A percentile compares a stretch with the other conserved stretches of the same genome.
Evolutionary conservation across 2,113 vertebrate genomes (phyloP).

Genomic region (Tor tambroides): DNA sequence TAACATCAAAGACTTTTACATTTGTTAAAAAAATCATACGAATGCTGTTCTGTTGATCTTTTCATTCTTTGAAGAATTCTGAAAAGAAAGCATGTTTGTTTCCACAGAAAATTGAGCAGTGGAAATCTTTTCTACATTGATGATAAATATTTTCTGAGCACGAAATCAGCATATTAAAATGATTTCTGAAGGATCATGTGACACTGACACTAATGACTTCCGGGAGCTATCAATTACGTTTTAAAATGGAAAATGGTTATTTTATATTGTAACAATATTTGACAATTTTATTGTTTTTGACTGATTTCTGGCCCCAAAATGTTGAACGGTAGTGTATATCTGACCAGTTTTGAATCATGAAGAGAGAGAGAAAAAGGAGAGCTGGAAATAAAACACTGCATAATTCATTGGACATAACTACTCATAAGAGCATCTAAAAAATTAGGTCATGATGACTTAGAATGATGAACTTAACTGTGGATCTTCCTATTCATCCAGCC

Average conservation of each 20-base stretch:
- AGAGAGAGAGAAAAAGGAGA: neutral
- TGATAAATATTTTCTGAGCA: neutral
- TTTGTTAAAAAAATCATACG: too few relatives aligned
- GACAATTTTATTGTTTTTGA: neutral
- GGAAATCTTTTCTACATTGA: neutral
- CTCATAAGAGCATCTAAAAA: conserved; percentile 30
- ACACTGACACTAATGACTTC: neutral
- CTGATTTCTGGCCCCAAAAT: neutral
- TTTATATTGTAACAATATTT: neutral
- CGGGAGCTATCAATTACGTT: neutral
- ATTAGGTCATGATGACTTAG: conserved; percentile 6
- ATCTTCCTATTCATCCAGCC: conserved; percentile 20
- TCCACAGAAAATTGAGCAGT: neutral
- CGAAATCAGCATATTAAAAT: neutral
- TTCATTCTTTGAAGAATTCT: neutral
- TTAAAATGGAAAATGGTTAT: too few relatives aligned
- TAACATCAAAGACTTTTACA: too few relatives aligned
- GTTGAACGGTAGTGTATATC: neutral
- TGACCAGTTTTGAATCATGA: conserved; percentile 11
- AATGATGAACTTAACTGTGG: conserved; percentile 22
- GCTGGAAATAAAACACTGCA: neutral
- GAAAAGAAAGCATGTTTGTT: neutral
- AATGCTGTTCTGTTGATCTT: too few relatives aligned
- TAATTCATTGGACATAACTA: neutral
- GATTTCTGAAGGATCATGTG: neutral